These are phyloP conservation scores for Pelobates cultripes DNA, from an alignment of 2,797 vertebrate genomes.

Conservation along the genomic window DNA sequence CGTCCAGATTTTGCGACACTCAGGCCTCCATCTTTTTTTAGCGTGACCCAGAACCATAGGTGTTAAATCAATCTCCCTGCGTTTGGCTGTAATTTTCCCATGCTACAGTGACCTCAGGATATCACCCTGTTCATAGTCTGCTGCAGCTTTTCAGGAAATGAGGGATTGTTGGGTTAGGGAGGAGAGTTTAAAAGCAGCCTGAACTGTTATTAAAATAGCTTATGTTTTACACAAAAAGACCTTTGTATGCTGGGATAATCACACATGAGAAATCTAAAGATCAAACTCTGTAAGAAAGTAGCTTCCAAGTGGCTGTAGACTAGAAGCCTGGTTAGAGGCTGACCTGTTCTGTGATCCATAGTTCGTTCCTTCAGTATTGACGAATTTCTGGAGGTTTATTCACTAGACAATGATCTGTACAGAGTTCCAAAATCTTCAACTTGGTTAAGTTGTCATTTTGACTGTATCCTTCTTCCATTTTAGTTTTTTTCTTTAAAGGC, in stretches of 20 bases:
- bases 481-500: too few relatives aligned
- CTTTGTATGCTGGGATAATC: background rate
- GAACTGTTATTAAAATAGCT: background rate
- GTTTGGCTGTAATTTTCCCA: conserved; percentile 24
- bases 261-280: background rate
- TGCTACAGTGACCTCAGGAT: conserved; percentile 33
- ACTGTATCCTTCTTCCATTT: too few relatives aligned
- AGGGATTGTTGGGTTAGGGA: conserved; percentile 12
- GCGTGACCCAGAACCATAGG: background rate
- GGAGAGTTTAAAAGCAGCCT: conserved; percentile 4
- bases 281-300: background rate
- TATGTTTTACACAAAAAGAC: conserved; percentile 8
- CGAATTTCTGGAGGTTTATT: too few relatives aligned
- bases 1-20: too few relatives aligned
- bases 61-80: background rate
- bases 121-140: conserved; percentile 13
- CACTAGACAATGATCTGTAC: too few relatives aligned
- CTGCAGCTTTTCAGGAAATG: conserved; percentile 34
- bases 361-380: background rate
- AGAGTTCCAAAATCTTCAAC: too few relatives aligned
- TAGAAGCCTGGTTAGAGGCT: too few relatives aligned
- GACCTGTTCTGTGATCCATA: background rate
- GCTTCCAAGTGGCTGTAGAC: background rate
- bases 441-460: too few relatives aligned
- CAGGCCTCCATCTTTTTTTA: background rate